phyloP scores from a whole-genome alignment of 2,888 invertebrate species.

The Ennomos fuscantarius region DNA sequence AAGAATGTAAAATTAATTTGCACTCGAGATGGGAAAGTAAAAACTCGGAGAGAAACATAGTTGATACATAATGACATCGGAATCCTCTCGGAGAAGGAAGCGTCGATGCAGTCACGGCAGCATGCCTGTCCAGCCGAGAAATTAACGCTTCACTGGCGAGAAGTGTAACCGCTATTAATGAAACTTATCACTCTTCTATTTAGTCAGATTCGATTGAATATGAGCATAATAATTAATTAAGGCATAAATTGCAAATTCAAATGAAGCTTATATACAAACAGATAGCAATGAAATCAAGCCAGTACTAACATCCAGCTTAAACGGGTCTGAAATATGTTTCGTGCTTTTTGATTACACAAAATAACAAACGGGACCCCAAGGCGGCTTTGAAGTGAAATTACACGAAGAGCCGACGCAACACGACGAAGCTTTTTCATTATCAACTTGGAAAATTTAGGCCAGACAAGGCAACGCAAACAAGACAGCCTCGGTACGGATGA shows the following conservation, averaged over 20 bases:
- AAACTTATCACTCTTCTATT: constrained; percentile 31
- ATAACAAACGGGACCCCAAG: constrained; percentile 67
- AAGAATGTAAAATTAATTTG: constrained; percentile 37
- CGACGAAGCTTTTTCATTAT: constrained; percentile 77
- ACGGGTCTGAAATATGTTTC: constrained; percentile 58
- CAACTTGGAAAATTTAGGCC: constrained; percentile 75
- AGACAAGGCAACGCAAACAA: constrained; percentile 55
- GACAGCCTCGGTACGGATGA: constrained; percentile 44
- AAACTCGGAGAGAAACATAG: constrained; percentile 30
- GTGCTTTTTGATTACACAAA: constrained; percentile 68
- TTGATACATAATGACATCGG: constrained; percentile 35
- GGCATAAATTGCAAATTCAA: constrained; percentile 20
- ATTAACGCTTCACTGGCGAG: constrained; percentile 40
- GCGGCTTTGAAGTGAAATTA: constrained; percentile 72
- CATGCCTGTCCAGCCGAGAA: constrained; percentile 40
- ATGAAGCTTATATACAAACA: constrained; percentile 33
- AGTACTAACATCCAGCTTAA: constrained; percentile 40
- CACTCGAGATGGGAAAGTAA: constrained; percentile 32
- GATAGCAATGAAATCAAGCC: constrained; percentile 31
- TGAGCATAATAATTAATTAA: constrained; percentile 13
- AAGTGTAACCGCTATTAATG: constrained; percentile 25
- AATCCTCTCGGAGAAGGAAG: constrained; percentile 52
- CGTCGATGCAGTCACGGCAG: constrained; percentile 47
- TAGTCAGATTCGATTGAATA: constrained; percentile 4
- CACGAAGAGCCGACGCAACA: constrained; percentile 59